These are phyloP conservation scores for Pseudomyrmex flavicornis DNA, from an alignment of 1,140 invertebrate genomes.

Conservation along the genomic window DNA sequence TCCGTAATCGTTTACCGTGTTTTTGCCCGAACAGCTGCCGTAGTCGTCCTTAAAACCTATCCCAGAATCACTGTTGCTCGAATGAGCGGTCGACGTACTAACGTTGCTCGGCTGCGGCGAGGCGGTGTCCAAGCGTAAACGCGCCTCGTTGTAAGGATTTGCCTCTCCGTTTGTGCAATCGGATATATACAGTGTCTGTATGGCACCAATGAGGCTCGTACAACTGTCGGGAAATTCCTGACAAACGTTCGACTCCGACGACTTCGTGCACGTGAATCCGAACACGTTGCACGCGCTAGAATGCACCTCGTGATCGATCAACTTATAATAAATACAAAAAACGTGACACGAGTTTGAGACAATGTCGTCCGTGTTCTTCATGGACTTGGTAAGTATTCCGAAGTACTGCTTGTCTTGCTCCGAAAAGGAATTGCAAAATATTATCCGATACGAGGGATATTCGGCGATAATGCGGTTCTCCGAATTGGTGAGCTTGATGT, in stretches of 20 bases:
- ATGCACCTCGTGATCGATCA: slow-evolving; percentile 93
- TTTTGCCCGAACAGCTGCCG: slow-evolving; percentile 92
- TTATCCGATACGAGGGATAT: slow-evolving; percentile 94
- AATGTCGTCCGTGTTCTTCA: slow-evolving; percentile 85
- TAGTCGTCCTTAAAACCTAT: slow-evolving; percentile 96
- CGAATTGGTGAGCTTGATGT: slow-evolving; percentile 91
- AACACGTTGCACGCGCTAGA: slow-evolving; percentile 81
- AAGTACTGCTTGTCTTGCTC: slow-evolving; percentile 97
- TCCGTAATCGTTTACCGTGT: slow-evolving; percentile 92
- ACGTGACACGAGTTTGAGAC: slow-evolving; percentile 97
- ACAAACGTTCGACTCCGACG: slow-evolving; percentile 87
- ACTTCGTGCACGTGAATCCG: slow-evolving; percentile 83
- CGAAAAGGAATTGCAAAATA: slow-evolving; percentile 95
- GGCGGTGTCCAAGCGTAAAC: slow-evolving; percentile 86
- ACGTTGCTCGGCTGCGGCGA: slow-evolving; percentile 93
- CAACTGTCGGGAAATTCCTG: slow-evolving; percentile 96
- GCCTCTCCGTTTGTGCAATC: slow-evolving; percentile 76
- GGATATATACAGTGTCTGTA: slow-evolving; percentile 85
- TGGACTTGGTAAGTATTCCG: slow-evolving; percentile 94
- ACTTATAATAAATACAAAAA: slow-evolving; percentile 95
- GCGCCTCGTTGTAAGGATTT: slow-evolving; percentile 78
- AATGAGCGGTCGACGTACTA: slow-evolving; percentile 93
- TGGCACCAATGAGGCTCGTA: slow-evolving; percentile 92
- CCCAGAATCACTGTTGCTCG: slow-evolving; percentile 97
- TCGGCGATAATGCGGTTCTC: slow-evolving; percentile 90